phyloP scores from a whole-genome alignment of 2,113 vertebrate species.

The Actinemys pallida region DNA sequence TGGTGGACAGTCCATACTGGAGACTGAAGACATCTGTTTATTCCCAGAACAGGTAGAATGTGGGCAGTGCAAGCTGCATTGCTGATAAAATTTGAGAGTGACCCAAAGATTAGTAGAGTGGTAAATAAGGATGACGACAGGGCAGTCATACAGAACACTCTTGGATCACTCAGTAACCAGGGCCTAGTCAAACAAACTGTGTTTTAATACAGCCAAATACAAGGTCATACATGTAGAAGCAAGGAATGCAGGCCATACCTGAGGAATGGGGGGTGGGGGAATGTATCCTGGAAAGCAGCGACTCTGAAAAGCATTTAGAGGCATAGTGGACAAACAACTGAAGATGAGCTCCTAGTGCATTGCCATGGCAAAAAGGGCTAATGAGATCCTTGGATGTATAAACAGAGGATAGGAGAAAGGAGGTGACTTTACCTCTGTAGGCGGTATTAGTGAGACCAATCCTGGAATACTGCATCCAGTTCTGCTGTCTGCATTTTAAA shows the following conservation, averaged over 20 bases:
- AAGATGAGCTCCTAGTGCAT: accelerated
- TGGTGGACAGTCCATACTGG: accelerated
- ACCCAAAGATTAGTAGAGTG: not conserved
- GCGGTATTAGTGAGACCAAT: not conserved
- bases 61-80: not conserved
- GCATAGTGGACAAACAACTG: not conserved
- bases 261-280: not conserved
- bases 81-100: accelerated
- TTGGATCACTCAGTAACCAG: not conserved
- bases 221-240: accelerated
- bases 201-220: not conserved
- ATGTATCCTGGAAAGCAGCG: slow-evolving; percentile 22
- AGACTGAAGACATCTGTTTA: accelerated
- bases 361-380: not conserved
- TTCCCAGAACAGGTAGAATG: not conserved
- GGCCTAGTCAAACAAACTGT: not conserved
- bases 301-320: not conserved
- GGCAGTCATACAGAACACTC: not conserved
- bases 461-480: not conserved
- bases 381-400: not conserved
- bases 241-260: not conserved
- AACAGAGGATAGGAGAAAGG: not conserved
- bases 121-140: not conserved
- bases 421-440: not conserved
- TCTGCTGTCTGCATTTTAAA: not conserved